A percentile compares a stretch with the other conserved stretches of the same genome.
Conservation (phyloP, 2,888 invertebrate species). For the Pheosia tremula region DNA sequence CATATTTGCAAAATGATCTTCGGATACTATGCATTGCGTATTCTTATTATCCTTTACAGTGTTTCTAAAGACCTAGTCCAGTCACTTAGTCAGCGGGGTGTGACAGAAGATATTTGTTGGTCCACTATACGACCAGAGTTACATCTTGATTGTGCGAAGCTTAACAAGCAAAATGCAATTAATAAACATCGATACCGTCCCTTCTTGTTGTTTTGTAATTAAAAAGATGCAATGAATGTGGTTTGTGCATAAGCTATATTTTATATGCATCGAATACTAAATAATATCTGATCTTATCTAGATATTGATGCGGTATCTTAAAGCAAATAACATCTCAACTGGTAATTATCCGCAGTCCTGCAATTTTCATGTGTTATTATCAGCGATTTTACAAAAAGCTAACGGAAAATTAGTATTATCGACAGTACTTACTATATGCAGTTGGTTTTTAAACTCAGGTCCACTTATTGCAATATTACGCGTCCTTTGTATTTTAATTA, state of each 20-base stretch:
- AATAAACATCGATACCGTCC: not conserved
- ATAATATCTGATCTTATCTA: not conserved
- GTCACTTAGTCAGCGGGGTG: no score
- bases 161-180: not conserved
- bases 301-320: conserved; percentile 3
- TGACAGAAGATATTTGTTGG: no score
- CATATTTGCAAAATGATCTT: no score
- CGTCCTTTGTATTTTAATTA: no score
- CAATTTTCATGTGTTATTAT: not conserved
- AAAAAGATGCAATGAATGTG: not conserved
- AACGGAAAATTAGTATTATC: not conserved
- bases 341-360: conserved; percentile 1
- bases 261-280: not conserved
- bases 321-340: conserved; percentile 2
- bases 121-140: no score
- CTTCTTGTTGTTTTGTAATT: not conserved
- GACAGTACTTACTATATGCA: not conserved
- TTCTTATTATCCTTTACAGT: no score
- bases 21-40: no score
- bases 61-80: no score
- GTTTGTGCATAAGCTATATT: not conserved
- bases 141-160: not conserved
- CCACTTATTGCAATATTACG: no score
- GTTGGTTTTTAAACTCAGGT: not conserved
- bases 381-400: not conserved